These are phyloP conservation scores for Steinernema carpocapsae DNA, from an alignment of 2,888 invertebrate genomes.

Conservation along the genomic window DNA sequence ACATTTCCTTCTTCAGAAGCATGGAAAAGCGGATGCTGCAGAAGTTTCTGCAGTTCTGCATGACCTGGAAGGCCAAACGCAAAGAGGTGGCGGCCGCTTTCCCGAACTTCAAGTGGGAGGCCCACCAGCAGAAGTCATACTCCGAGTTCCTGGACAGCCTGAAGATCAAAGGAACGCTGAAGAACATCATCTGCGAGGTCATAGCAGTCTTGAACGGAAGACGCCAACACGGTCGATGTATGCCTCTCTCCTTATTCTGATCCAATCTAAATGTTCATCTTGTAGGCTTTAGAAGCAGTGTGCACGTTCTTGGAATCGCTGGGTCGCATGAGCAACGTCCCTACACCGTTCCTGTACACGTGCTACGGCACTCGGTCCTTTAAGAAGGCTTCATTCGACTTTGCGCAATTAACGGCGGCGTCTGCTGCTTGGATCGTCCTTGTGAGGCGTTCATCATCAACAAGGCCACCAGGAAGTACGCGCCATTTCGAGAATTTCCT, in stretches of 20 bases:
- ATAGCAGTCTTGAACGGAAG: slow-evolving; percentile 86
- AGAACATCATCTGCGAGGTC: slow-evolving; percentile 85
- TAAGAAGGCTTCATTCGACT: slow-evolving; percentile 93
- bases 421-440: slow-evolving; percentile 83
- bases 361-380: slow-evolving; percentile 94
- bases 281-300: slow-evolving; percentile 78
- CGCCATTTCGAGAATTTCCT: no score
- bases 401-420: slow-evolving; percentile 96
- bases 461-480: slow-evolving; percentile 56
- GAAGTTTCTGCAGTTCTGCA: slow-evolving; percentile 86
- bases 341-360: slow-evolving; percentile 88
- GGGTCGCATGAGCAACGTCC: slow-evolving; percentile 88
- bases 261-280: no score
- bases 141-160: slow-evolving; percentile 79
- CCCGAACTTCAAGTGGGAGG: slow-evolving; percentile 17
- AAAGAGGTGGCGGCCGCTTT: slow-evolving; percentile 1
- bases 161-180: slow-evolving; percentile 82
- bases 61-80: slow-evolving; percentile 73
- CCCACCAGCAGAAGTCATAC: slow-evolving; percentile 81
- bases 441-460: slow-evolving; percentile 75
- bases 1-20: slow-evolving; percentile 76
- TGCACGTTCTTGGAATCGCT: slow-evolving; percentile 87
- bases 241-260: neutral
- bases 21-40: slow-evolving; percentile 92
- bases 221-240: slow-evolving; percentile 78